Evolutionary conservation across 1,140 invertebrate species (phyloP).

Genomic region (fruit fly (Drosophila melanogaster)): DNA sequence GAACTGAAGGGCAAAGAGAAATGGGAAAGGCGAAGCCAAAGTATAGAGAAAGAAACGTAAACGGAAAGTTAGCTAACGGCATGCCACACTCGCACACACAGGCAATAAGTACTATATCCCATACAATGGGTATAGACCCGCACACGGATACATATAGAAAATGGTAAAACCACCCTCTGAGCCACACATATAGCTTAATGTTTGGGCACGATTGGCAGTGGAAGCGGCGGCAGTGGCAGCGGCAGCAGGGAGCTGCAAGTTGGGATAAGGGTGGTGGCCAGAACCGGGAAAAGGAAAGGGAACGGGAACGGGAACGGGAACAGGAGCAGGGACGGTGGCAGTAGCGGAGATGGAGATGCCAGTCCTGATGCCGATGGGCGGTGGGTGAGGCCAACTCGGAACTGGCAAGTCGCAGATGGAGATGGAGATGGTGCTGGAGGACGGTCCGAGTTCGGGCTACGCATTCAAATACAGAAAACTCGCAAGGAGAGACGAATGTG

Average conservation of each 20-base stretch:
- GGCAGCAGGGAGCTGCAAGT: conserved; percentile 17
- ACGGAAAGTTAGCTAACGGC: conserved; percentile 69
- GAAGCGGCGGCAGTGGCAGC: conserved; percentile 32
- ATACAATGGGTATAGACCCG: conserved; percentile 55
- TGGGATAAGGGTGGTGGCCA: conserved; percentile 21
- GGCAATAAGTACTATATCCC: conserved; percentile 68
- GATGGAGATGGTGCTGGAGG: conserved; percentile 24
- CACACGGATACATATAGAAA: conserved; percentile 62
- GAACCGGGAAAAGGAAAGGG: neutral
- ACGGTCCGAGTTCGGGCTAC: conserved; percentile 64
- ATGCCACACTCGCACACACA: conserved; percentile 47
- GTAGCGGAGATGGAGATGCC: conserved; percentile 35
- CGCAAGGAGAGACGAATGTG: conserved; percentile 74
- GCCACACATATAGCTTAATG: conserved; percentile 56
- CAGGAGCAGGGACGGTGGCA: conserved; percentile 2
- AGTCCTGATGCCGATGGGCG: conserved; percentile 25
- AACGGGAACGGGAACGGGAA: conserved; percentile 1
- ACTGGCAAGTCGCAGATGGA: conserved; percentile 9
- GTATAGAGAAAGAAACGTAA: conserved; percentile 71
- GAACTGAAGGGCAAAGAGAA: neutral
- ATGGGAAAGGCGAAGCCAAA: conserved; percentile 32
- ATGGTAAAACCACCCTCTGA: conserved; percentile 78
- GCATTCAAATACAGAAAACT: conserved; percentile 80
- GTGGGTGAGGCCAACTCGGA: conserved; percentile 18
- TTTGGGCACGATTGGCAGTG: conserved; percentile 62